Conservation (phyloP, 2,888 invertebrate species). For the Anarsia innoxiella region DNA sequence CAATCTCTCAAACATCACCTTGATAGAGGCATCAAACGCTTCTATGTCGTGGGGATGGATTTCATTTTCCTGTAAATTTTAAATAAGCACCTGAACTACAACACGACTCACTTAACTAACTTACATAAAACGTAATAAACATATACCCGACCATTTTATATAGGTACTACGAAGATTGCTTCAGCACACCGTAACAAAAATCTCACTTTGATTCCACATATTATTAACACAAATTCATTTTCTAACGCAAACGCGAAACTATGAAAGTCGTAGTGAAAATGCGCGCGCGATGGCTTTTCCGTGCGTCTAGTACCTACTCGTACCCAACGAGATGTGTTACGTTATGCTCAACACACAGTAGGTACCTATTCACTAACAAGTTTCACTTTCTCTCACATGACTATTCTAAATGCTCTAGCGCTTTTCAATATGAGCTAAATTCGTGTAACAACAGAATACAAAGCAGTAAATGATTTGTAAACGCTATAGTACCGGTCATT, state of each 20-base stretch:
- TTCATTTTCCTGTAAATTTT: conserved; percentile 63
- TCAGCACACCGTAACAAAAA: too few species aligned
- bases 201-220: too few species aligned
- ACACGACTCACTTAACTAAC: too few species aligned
- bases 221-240: too few species aligned
- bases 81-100: too few species aligned
- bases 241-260: conserved; percentile 25
- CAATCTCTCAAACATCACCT: conserved; percentile 54
- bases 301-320: conserved; percentile 28
- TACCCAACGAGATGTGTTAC: conserved; percentile 11
- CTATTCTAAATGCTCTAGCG: conserved; percentile 5
- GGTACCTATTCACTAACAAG: conserved; percentile 15
- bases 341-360: conserved; percentile 17
- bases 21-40: conserved; percentile 67
- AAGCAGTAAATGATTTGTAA: background rate
- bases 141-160: too few species aligned
- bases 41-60: conserved; percentile 57
- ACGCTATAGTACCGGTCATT: conserved; percentile 13
- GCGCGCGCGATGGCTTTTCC: conserved; percentile 32
- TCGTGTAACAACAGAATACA: conserved; percentile 3
- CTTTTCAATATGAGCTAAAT: conserved; percentile 7
- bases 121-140: too few species aligned
- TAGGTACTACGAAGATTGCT: too few species aligned
- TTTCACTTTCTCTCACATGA: conserved; percentile 16
- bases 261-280: background rate